These are phyloP conservation scores for Luehdorfia chinensis DNA, from an alignment of 1,140 invertebrate species.

Conservation along the genomic window DNA sequence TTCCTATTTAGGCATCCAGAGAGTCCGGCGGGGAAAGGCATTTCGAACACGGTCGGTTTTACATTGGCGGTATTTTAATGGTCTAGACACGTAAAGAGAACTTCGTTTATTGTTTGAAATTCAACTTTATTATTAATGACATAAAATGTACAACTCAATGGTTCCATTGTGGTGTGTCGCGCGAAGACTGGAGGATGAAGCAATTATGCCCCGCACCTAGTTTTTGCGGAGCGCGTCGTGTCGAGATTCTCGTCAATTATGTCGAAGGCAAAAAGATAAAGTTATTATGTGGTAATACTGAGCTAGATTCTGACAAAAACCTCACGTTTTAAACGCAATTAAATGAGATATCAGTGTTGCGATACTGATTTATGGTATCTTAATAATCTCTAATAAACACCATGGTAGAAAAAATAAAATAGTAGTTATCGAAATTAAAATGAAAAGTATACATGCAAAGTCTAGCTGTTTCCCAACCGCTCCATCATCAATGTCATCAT, in stretches of 20 bases:
- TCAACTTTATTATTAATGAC: neutral
- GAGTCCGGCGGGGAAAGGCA: neutral
- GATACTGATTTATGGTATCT: slow-evolving; percentile 8
- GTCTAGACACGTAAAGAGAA: neutral
- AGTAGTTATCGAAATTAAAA: no score
- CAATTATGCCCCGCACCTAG: slow-evolving; percentile 28
- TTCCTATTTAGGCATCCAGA: slow-evolving; percentile 11
- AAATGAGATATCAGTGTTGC: slow-evolving; percentile 12
- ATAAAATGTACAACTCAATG: neutral
- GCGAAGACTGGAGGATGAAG: slow-evolving; percentile 28
- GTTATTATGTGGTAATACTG: slow-evolving; percentile 15
- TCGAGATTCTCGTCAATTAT: slow-evolving; percentile 21
- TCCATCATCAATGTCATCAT: no score
- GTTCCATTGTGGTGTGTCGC: neutral
- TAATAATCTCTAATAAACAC: no score
- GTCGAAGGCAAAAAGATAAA: slow-evolving; percentile 16
- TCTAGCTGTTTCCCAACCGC: no score
- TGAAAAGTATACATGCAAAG: no score
- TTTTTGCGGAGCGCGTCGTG: slow-evolving; percentile 27
- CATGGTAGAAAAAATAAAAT: no score
- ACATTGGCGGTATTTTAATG: slow-evolving; percentile 17
- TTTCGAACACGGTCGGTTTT: slow-evolving; percentile 5
- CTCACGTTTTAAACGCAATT: slow-evolving; percentile 2
- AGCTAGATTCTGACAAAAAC: slow-evolving; percentile 4
- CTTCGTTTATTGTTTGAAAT: neutral